A percentile compares a stretch with the other conserved stretches of the same genome.
These are phyloP conservation scores for Cheumatopsyche charites DNA, from an alignment of 1,140 invertebrate species.

Conservation along the genomic window DNA sequence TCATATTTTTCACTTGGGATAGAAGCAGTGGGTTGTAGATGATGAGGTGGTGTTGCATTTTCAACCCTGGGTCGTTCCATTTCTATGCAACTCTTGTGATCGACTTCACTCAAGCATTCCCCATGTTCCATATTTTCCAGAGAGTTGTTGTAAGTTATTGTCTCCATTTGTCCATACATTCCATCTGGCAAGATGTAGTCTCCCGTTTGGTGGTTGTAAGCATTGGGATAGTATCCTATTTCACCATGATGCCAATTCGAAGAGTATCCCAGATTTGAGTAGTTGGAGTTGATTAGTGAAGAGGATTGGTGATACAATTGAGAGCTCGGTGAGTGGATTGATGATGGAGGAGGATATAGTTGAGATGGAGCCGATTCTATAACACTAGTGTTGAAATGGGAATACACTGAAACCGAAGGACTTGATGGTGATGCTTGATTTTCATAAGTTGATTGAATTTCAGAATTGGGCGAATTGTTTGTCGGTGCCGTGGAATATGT, in stretches of 20 bases:
- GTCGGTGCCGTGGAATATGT: conserved; percentile 52
- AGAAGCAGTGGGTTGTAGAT: not conserved
- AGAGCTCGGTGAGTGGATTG: conserved; percentile 35
- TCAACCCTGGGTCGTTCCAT: conserved; percentile 30
- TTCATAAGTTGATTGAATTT: conserved; percentile 54
- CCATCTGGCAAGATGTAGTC: conserved; percentile 46
- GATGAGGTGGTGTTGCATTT: conserved; percentile 19
- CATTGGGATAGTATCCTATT: conserved; percentile 42
- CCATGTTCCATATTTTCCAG: conserved; percentile 36
- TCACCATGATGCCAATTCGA: conserved; percentile 46
- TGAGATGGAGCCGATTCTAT: conserved; percentile 30
- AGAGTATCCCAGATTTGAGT: conserved; percentile 42
- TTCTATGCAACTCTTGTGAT: conserved; percentile 41
- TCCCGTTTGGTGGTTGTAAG: conserved; percentile 43
- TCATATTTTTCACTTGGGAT: conserved; percentile 32
- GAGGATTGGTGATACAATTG: conserved; percentile 45
- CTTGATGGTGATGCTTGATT: conserved; percentile 34
- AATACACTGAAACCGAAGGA: conserved; percentile 11
- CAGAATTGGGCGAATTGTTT: conserved; percentile 51
- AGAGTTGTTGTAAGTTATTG: conserved; percentile 37
- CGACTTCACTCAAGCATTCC: conserved; percentile 29
- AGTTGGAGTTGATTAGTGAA: conserved; percentile 38
- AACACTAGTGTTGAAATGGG: conserved; percentile 28
- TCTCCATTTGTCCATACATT: conserved; percentile 45
- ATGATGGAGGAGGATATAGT: conserved; percentile 28